Evolutionary conservation across 2,113 vertebrate genomes (phyloP).

Genomic region (Xiphophorus maculatus): DNA sequence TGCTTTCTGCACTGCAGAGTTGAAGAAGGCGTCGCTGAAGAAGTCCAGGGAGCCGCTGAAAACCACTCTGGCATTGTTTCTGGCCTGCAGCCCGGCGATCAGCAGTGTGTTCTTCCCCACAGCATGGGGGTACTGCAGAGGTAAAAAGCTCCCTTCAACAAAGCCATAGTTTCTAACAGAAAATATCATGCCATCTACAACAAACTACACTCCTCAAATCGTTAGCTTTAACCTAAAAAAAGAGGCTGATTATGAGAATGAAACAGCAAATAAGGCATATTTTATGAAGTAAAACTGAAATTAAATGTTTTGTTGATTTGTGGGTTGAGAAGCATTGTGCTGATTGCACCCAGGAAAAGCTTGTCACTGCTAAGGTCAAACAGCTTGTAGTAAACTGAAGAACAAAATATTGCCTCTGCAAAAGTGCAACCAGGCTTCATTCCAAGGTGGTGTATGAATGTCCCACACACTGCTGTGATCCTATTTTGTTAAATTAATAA

Average conservation of each 20-base stretch:
- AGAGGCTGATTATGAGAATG: no score
- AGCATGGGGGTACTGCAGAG: slow-evolving; percentile 90
- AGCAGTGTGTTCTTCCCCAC: slow-evolving; percentile 98
- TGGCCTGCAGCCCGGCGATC: slow-evolving; percentile 94
- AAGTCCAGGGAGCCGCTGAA: slow-evolving; percentile 97
- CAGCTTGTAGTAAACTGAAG: no score
- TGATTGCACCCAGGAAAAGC: background rate
- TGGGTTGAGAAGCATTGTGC: no score
- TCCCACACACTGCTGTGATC: background rate
- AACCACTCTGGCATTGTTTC: slow-evolving; percentile 95
- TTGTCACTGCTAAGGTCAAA: background rate
- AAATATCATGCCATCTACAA: background rate
- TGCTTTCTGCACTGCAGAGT: slow-evolving; percentile 92
- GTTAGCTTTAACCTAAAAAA: no score
- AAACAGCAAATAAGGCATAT: no score
- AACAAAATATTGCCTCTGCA: no score
- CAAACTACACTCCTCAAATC: no score
- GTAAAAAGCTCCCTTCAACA: background rate
- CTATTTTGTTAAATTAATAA: background rate
- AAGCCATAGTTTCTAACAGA: background rate
- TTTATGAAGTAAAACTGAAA: background rate
- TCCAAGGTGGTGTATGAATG: background rate
- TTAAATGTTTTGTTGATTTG: background rate
- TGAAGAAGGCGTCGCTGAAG: slow-evolving; percentile 97
- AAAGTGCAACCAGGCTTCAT: background rate